phyloP scores from a whole-genome alignment of 2,113 vertebrate species.

The Hippocampus comes region DNA sequence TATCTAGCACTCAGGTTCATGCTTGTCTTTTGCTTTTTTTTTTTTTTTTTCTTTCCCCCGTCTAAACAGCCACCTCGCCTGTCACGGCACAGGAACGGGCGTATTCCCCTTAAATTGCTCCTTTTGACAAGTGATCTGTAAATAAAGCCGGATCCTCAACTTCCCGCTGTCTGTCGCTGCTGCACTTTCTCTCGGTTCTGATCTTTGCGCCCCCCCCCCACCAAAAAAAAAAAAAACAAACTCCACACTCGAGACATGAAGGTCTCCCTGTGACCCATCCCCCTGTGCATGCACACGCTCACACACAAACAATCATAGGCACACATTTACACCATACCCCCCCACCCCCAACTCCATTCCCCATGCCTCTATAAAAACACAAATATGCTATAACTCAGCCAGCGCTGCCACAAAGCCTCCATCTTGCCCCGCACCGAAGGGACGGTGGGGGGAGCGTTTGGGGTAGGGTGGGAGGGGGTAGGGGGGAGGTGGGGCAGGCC shows the following conservation, averaged over 20 bases:
- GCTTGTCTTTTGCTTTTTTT: constrained; percentile 67
- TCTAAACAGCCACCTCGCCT: constrained; percentile 64
- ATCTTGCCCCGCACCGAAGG: constrained; percentile 90
- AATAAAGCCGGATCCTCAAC: constrained; percentile 96
- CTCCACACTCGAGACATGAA: constrained; percentile 61
- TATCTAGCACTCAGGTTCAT: constrained; percentile 61
- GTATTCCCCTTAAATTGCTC: constrained; percentile 87
- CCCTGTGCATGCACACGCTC: constrained; percentile 63
- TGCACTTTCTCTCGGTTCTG: constrained; percentile 48
- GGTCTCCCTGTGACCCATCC: constrained; percentile 66
- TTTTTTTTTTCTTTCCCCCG: constrained; percentile 59
- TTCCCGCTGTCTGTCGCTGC: constrained; percentile 73
- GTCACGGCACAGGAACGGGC: constrained; percentile 70
- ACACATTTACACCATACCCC: constrained; percentile 49
- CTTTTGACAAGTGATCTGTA: constrained; percentile 98
- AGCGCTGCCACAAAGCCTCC: constrained; percentile 91
- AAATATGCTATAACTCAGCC: constrained; percentile 99
- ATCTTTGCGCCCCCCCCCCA: constrained; percentile 43
- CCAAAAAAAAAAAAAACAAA: constrained; percentile 53
- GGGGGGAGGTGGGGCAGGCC: constrained; percentile 61
- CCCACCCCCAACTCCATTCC: constrained; percentile 78
- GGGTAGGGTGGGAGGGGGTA: constrained; percentile 60
- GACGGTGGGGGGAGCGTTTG: constrained; percentile 48
- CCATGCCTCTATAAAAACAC: constrained; percentile 98
- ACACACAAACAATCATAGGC: constrained; percentile 35